Base-by-base conservation (phyloP, 2,888 invertebrate genomes). In the Hirtodrosophila duncani region DNA sequence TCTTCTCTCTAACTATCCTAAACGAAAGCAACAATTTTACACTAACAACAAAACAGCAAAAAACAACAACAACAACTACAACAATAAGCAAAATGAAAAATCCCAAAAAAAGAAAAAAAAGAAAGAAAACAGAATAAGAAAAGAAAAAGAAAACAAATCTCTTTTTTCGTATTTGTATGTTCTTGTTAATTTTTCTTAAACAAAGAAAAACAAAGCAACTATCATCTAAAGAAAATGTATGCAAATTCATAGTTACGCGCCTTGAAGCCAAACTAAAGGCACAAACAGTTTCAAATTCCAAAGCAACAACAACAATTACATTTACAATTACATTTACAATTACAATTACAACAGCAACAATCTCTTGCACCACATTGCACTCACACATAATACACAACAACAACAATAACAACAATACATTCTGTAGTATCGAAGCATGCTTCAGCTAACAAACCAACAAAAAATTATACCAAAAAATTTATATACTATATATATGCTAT, bases 161-260 rank as follows among this genome's bases (percentile, higher is more conserved):
- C 84, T 85, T 83, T 85, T 85, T 85, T 85, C 85, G 86, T 86
- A 85, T 85, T 85, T 85, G 86, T 85, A 83, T 85, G 86, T 85
- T 86, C 77, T 85, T 84, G 84, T 86, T 85, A 81, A 84, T 84
- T 84, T 84, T 84, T 74, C 66, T 39, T 77, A 57, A 66, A 77
- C 79, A 78, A 79, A 78, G 67, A 82, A 81, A 78, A 79, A 78
- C 58, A 64, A 67, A 60, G 61, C 57, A 63, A 63, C 81, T 84
- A 80, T 85, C 85, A 85, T 84, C 83, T 72, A 77, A 81, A 84
- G 86, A 85, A 85, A 85, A 85, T 84, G 68, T 82, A 83, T 85
- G 81, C 77, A 84, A 83, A 82, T 75, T 85, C 84, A 85, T 82
- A 80, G 81, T 82, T 78, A 81, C 71, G 82, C 75, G 79, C 60